A percentile compares a stretch with the other conserved stretches of the same genome.
Conservation (phyloP, 2,113 vertebrate species). For the Tetrao urogallus region DNA sequence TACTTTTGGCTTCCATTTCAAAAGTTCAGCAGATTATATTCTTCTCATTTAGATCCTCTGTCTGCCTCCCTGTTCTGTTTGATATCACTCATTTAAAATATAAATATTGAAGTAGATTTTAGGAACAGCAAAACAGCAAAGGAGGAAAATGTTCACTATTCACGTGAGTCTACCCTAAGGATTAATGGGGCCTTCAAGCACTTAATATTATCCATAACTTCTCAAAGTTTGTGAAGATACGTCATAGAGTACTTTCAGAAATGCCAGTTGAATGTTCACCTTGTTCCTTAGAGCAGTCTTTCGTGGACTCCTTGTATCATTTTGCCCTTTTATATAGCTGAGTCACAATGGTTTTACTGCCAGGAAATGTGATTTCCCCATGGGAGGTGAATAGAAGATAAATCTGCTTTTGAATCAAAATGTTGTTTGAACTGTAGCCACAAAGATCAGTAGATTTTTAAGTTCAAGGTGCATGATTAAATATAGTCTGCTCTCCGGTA, state of each 20-base stretch:
- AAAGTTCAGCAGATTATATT: not conserved
- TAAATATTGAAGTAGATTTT: not conserved
- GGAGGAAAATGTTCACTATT: not conserved
- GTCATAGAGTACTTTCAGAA: not conserved
- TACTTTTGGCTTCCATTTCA: not conserved
- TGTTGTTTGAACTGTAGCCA: not conserved
- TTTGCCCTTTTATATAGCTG: not conserved
- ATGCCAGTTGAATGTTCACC: not conserved
- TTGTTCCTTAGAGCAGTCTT: not conserved
- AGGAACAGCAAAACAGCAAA: not conserved
- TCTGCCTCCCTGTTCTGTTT: not conserved
- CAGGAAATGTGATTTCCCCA: not conserved
- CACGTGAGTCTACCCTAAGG: not conserved
- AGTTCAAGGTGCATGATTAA: not conserved
- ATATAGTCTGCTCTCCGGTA: not conserved
- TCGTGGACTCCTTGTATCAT: not conserved
- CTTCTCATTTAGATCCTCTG: not conserved
- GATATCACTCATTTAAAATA: not conserved
- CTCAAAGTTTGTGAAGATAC: not conserved
- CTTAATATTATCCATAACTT: not conserved
- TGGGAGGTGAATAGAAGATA: not conserved
- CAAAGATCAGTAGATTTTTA: not conserved
- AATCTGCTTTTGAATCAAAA: not conserved
- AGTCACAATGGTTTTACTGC: not conserved
- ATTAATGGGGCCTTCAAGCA: not conserved